Percentiles rank a stretch among this genome's conserved stretches.
phyloP scores from a whole-genome alignment of 1,140 invertebrate species.

The Branchinecta lindahli region DNA sequence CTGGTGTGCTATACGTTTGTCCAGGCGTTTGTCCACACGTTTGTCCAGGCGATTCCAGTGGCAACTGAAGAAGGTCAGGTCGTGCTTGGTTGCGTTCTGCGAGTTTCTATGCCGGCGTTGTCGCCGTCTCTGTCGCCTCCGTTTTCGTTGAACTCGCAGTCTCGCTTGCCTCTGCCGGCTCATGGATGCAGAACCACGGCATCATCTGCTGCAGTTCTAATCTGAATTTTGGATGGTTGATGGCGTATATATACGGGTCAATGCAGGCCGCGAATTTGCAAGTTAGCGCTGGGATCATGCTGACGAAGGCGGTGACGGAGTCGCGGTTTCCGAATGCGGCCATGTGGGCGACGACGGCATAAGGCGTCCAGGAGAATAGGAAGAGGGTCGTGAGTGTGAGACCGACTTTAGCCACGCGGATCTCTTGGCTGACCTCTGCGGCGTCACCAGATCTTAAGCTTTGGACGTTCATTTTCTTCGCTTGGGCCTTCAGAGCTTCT shows the following conservation, averaged over 20 bases:
- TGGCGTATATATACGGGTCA: constrained; percentile 26
- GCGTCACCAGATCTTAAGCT: constrained; percentile 24
- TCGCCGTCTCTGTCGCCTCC: constrained; percentile 31
- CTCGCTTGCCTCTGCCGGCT: constrained; percentile 32
- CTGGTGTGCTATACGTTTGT: too few relatives aligned
- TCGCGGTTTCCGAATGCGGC: constrained; percentile 25
- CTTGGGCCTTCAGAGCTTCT: constrained; percentile 55
- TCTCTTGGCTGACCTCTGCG: constrained; percentile 21
- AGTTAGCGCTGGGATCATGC: constrained; percentile 28
- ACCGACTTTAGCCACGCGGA: constrained; percentile 25
- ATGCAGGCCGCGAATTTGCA: constrained; percentile 27
- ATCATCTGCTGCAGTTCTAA: constrained; percentile 47
- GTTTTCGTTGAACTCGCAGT: constrained; percentile 16
- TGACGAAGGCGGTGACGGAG: constrained; percentile 24
- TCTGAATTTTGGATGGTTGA: constrained; percentile 30
- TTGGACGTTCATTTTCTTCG: constrained; percentile 30
- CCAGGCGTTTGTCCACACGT: too few relatives aligned
- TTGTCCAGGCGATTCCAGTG: too few relatives aligned
- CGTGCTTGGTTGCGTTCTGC: too few relatives aligned
- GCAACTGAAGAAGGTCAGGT: too few relatives aligned
- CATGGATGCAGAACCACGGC: constrained; percentile 50
- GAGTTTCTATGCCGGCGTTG: constrained; percentile 25
- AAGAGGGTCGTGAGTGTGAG: constrained; percentile 26
- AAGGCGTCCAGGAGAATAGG: constrained; percentile 27
- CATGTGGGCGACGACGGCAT: constrained; percentile 28